Base-by-base conservation (phyloP, 1,140 invertebrate species). In the Elymnias hypermnestra region DNA sequence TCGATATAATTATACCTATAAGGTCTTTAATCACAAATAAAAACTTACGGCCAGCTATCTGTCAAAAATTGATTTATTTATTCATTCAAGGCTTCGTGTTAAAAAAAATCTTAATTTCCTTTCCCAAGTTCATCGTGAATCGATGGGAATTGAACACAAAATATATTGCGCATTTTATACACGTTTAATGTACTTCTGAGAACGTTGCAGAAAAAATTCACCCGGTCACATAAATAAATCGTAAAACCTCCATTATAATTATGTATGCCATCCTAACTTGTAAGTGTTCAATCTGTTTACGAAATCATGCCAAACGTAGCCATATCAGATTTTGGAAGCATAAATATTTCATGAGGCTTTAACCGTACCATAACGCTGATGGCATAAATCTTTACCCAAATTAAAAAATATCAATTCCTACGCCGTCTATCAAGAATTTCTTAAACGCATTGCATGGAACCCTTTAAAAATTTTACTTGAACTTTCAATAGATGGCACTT, bases 301-400 rank as follows among this genome's bases (percentile, higher is more conserved):
- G 61, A 74, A 76, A 78, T 76, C 73, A 67, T 56, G 53, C 67
- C 63, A 71, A 75, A 77, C 63, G 53, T 49, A 57, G 57, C 57
- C 63, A 72, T 75, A 70, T 70, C 63, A 51, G 59, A 72, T 72
- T 67, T 53, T 41, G 52, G 59, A 46, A 48, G 48, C 35, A 72
- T 78, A 63, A 75, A 79, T 79, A 56, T 79, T 82, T 72, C 72
- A 82, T 77, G 51, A 66, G 53, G 14, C 56, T 60, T 61, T 56
- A 47, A 65, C 63, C 57, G 50, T 45, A 79, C 73, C 78, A 77
- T 82, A 63, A 64, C 50, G 60, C 56, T 68, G 65, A 53, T 47
- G 50, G 66, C 67, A 69, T 66, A 58, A 57, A 69, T 72, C 67
- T 72, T 72, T n/a, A n/a, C n/a, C n/a, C n/a, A n/a, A n/a, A n/a